Evolutionary conservation across 35 echinoderm and acorn worm genomes (phyloP).

Genomic region (Ophiothrix spiculata): DNA sequence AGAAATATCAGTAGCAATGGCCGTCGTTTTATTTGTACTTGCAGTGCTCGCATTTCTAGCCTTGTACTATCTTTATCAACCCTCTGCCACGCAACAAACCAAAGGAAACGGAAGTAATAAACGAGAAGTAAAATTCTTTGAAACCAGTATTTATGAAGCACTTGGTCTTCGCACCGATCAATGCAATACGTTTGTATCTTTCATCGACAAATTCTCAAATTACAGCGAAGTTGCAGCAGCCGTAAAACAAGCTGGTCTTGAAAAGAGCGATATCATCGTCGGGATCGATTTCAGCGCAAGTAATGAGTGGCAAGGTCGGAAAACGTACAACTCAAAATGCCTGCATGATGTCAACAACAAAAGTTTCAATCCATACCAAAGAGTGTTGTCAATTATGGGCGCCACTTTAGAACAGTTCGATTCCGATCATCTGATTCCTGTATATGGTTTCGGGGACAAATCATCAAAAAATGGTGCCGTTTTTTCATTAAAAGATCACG

Average conservation of each 20-base stretch:
- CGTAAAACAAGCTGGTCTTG: slow-evolving; percentile 81
- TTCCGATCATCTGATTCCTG: slow-evolving; percentile 81
- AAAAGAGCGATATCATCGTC: slow-evolving; percentile 83
- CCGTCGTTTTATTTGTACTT: slow-evolving; percentile 64
- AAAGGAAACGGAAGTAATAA: slow-evolving; percentile 24
- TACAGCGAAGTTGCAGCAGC: slow-evolving; percentile 80
- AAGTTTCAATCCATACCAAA: slow-evolving; percentile 91
- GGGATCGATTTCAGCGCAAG: slow-evolving; percentile 97
- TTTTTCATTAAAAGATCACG: slow-evolving; percentile 48
- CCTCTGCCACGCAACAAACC: slow-evolving; percentile 20
- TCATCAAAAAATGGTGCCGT: slow-evolving; percentile 45
- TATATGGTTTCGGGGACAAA: slow-evolving; percentile 87
- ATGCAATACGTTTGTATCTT: slow-evolving; percentile 75
- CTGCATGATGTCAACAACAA: slow-evolving; percentile 81
- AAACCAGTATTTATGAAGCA: slow-evolving; percentile 79
- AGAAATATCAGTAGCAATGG: slow-evolving; percentile 63
- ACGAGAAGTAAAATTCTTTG: slow-evolving; percentile 43
- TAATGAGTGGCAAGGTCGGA: slow-evolving; percentile 96
- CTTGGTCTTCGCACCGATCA: slow-evolving; percentile 78
- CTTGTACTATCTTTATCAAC: slow-evolving; percentile 64
- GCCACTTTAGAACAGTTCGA: slow-evolving; percentile 94
- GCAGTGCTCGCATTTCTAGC: slow-evolving; percentile 54
- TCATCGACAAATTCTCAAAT: slow-evolving; percentile 72
- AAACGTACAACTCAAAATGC: slow-evolving; percentile 51
- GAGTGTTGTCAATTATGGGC: slow-evolving; percentile 77